phyloP scores from a whole-genome alignment of 2,888 invertebrate species.

The Lasioglossum zephyrum region DNA sequence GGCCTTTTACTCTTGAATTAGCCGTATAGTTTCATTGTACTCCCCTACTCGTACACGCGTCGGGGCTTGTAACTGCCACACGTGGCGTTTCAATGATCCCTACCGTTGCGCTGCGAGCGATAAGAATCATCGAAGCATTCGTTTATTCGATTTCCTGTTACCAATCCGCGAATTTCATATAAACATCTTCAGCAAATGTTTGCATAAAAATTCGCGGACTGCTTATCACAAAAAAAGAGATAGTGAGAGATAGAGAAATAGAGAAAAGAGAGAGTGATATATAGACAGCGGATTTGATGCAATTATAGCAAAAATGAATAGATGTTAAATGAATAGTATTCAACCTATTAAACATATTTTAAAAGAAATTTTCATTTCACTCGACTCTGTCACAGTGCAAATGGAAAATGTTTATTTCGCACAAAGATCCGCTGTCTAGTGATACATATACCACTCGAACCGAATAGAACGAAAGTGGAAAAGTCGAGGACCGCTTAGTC shows the following conservation, averaged over 20 bases:
- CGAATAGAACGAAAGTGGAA: neutral
- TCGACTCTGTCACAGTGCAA: no score
- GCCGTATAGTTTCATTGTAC: conserved; percentile 31
- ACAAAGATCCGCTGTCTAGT: no score
- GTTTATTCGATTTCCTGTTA: neutral
- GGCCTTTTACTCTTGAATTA: conserved; percentile 72
- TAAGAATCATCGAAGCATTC: neutral
- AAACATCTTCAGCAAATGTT: neutral
- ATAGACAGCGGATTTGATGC: neutral
- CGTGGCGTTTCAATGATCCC: neutral
- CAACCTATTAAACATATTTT: no score
- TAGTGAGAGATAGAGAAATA: neutral
- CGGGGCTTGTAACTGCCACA: conserved; percentile 3
- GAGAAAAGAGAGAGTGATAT: neutral
- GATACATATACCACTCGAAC: neutral
- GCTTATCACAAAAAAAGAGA: conserved; percentile 1
- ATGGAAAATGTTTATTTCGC: no score
- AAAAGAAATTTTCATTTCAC: no score
- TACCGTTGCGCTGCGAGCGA: neutral
- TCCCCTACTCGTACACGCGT: conserved; percentile 20
- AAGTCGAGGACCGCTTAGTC: neutral
- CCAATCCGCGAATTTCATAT: neutral
- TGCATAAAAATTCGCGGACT: neutral
- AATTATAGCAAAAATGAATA: no score
- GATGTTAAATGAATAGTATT: no score